Conservation (phyloP, 2,113 vertebrate species). For the Columba janthina region DNA sequence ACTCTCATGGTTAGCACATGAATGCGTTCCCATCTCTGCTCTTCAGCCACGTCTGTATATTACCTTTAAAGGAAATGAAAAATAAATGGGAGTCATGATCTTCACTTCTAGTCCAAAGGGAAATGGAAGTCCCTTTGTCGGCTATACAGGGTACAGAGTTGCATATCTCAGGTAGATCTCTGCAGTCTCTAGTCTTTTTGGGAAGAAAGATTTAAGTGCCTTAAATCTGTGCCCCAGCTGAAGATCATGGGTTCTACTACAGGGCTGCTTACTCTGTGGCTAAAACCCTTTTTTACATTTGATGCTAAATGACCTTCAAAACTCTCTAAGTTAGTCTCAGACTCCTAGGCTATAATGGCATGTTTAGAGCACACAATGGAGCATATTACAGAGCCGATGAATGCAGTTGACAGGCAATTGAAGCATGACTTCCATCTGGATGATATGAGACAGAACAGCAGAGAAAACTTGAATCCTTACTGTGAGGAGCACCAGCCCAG, state of each 20-base stretch:
- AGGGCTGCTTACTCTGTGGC: neutral
- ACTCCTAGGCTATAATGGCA: neutral
- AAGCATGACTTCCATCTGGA: neutral
- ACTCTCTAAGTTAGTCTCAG: neutral
- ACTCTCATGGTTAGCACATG: neutral
- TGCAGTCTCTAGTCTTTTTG: neutral
- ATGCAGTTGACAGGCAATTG: neutral
- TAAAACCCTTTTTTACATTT: neutral
- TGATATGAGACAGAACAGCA: neutral
- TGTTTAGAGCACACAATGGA: neutral
- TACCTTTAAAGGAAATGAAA: neutral
- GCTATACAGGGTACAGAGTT: neutral
- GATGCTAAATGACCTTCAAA: neutral
- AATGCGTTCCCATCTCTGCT: neutral
- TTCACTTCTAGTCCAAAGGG: neutral
- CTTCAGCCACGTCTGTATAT: neutral
- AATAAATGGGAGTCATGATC: neutral
- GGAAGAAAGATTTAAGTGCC: neutral
- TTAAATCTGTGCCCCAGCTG: neutral
- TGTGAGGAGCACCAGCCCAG: rapidly evolving
- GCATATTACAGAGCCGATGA: neutral
- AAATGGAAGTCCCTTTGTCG: neutral
- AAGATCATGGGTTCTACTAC: neutral
- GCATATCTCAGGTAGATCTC: neutral
- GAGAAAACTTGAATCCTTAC: neutral